A percentile compares a stretch with the other conserved stretches of the same genome.
Conservation (phyloP, 2,797 vertebrate genomes). For the Glossophaga mutica region DNA sequence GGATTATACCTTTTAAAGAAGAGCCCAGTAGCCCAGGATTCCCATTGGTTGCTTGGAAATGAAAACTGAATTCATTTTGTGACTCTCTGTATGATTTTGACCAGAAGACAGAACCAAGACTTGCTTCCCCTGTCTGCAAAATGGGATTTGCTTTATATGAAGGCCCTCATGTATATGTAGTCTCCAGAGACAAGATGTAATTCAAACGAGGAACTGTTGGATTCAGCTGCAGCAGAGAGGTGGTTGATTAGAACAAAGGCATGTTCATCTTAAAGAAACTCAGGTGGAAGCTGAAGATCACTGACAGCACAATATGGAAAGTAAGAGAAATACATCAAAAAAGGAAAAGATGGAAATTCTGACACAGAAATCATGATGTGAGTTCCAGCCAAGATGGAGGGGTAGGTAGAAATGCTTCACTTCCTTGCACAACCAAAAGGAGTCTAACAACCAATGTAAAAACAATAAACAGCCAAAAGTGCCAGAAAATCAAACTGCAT, state of each 20-base stretch:
- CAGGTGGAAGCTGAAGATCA: background rate
- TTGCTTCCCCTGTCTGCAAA: background rate
- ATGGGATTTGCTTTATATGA: background rate
- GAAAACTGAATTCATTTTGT: background rate
- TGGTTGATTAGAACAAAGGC: background rate
- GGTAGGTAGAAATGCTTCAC: no score
- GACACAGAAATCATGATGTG: background rate
- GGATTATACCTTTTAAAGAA: background rate
- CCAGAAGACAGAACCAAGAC: background rate
- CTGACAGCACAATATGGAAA: background rate
- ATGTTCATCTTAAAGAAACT: background rate
- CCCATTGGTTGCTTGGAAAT: background rate
- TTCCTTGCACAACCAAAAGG: no score
- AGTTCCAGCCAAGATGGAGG: no score
- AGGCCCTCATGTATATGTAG: background rate
- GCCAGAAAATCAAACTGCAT: no score
- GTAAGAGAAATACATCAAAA: background rate
- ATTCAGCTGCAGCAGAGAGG: background rate
- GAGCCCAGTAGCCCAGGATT: background rate
- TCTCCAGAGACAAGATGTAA: background rate
- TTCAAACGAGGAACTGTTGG: background rate
- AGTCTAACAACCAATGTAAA: no score
- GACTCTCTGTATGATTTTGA: background rate
- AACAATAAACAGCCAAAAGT: no score
- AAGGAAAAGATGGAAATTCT: background rate